phyloP scores from a whole-genome alignment of 2,797 vertebrate species.

The Lophotriccus pileatus region DNA sequence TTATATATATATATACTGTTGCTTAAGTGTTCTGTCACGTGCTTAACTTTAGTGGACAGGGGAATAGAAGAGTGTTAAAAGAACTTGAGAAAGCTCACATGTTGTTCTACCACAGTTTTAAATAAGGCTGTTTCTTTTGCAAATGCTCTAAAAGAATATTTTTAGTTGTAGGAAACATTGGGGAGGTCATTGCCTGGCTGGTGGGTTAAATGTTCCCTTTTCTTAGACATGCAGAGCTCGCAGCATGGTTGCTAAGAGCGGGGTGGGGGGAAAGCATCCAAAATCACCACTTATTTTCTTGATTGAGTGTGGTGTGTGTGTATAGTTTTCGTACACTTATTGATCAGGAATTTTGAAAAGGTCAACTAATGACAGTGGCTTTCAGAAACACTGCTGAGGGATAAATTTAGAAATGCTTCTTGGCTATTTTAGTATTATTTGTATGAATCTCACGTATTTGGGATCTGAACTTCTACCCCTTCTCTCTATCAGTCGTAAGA shows the following conservation, averaged over 20 bases:
- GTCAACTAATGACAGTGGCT: background rate
- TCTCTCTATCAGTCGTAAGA: background rate
- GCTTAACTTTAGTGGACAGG: background rate
- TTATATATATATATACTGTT: background rate
- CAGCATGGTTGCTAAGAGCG: background rate
- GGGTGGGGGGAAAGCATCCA: background rate
- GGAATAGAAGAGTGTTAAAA: background rate
- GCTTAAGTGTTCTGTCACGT: background rate
- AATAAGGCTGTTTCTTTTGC: background rate
- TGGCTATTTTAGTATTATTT: background rate
- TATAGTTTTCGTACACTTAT: background rate
- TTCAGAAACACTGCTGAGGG: background rate
- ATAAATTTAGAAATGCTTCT: background rate
- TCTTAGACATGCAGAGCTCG: background rate
- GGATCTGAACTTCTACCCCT: background rate
- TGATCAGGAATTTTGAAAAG: background rate
- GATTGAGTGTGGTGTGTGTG: fast-evolving
- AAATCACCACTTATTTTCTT: background rate
- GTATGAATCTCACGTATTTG: background rate
- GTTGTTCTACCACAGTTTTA: background rate
- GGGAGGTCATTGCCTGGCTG: background rate
- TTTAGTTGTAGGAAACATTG: background rate
- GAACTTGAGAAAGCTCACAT: background rate
- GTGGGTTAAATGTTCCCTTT: background rate
- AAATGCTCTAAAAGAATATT: background rate